These are phyloP conservation scores for Heliocidaris erythrogramma DNA, from an alignment of 35 echinoderm and acorn worm genomes.

Conservation along the genomic window DNA sequence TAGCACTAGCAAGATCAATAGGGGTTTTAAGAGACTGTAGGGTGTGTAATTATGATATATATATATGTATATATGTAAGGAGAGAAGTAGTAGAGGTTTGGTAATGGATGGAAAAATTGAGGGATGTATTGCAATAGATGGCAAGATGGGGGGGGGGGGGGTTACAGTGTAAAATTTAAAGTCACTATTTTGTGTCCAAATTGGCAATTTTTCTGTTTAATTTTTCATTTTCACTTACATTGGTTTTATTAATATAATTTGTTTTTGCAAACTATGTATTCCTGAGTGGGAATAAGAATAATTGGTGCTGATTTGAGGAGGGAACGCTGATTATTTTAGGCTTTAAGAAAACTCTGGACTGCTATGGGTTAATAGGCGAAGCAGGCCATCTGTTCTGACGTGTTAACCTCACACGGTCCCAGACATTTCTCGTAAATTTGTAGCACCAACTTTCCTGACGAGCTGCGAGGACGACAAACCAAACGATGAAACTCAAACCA, in stretches of 20 bases:
- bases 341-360: too few species aligned
- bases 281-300: not conserved
- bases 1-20: too few species aligned
- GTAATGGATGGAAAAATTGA: not conserved
- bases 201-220: too few species aligned
- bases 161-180: not conserved
- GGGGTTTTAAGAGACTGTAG: too few species aligned
- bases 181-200: too few species aligned
- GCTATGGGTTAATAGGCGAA: not conserved
- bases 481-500: not conserved
- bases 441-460: not conserved
- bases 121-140: not conserved
- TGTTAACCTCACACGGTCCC: conserved; percentile 23
- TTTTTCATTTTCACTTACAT: not conserved
- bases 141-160: not conserved
- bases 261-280: not conserved
- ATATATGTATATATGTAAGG: not conserved
- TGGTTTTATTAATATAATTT: not conserved
- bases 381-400: not conserved
- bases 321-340: too few species aligned
- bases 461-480: not conserved
- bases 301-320: too few species aligned
- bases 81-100: not conserved
- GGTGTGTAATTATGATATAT: too few species aligned
- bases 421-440: not conserved